A percentile compares a stretch with the other conserved stretches of the same genome.
Conservation (phyloP, 2,113 vertebrate species). For the Muntiacus reevesi region DNA sequence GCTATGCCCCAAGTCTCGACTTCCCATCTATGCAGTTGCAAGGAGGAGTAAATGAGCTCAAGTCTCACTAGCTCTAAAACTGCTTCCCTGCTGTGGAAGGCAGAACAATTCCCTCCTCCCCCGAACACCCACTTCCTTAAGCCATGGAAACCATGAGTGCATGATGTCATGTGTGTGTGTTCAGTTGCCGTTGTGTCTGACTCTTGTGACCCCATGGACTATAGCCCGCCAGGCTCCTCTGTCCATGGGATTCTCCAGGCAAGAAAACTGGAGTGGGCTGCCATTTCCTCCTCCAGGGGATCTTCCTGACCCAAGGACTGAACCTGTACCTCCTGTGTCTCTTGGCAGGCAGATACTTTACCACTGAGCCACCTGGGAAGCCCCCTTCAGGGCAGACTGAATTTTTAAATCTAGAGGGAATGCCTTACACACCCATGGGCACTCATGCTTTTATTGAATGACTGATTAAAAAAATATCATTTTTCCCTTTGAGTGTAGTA, state of each 20-base stretch:
- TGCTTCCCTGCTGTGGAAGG: not conserved
- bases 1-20: not conserved
- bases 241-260: not conserved
- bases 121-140: not conserved
- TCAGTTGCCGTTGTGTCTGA: accelerated
- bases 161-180: not conserved
- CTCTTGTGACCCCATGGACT: not conserved
- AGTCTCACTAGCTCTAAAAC: not conserved
- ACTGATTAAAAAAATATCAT: not conserved
- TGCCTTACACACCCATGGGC: not conserved
- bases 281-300: not conserved
- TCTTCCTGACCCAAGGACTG: not conserved
- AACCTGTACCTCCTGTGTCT: not conserved
- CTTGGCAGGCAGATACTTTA: not conserved
- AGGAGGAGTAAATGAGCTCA: not conserved
- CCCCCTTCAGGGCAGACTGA: not conserved
- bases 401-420: not conserved
- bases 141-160: not conserved
- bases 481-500: not conserved
- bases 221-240: not conserved
- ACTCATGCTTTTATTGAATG: not conserved
- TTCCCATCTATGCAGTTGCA: not conserved
- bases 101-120: not conserved
- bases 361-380: not conserved
- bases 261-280: not conserved